Evolutionary conservation across 1,140 invertebrate genomes (phyloP).

Genomic region (Aphelinus certus): DNA sequence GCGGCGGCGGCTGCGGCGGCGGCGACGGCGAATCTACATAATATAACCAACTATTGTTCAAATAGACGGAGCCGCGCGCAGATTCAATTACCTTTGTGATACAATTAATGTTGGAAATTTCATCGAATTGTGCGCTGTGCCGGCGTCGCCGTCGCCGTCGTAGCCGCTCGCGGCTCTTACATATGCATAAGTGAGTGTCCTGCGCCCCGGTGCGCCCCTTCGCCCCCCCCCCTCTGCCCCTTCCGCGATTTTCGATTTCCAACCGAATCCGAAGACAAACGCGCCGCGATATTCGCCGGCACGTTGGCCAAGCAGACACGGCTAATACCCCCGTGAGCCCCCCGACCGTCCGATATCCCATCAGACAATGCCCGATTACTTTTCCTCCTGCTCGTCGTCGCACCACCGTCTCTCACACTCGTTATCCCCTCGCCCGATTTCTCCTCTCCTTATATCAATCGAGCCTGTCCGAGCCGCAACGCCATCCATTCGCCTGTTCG

Average conservation of each 20-base stretch:
- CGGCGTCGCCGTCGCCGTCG: background rate
- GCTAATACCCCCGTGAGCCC: too few relatives aligned
- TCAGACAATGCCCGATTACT: too few relatives aligned
- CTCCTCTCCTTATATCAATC: too few relatives aligned
- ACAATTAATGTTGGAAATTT: slow-evolving; percentile 69
- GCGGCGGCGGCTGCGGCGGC: slow-evolving; percentile 58
- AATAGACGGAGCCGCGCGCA: slow-evolving; percentile 64
- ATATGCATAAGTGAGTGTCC: slow-evolving; percentile 62
- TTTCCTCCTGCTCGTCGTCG: too few relatives aligned
- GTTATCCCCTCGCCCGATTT: too few relatives aligned
- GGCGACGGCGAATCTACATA: slow-evolving; percentile 66
- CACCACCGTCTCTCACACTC: too few relatives aligned
- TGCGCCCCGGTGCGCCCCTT: background rate
- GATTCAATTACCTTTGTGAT: slow-evolving; percentile 69
- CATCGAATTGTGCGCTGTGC: slow-evolving; percentile 64
- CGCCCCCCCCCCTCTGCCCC: too few relatives aligned
- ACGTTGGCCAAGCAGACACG: background rate
- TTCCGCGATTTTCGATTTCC: slow-evolving; percentile 45
- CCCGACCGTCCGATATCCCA: too few relatives aligned
- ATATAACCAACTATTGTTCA: slow-evolving; percentile 69
- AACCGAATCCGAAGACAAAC: slow-evolving; percentile 48
- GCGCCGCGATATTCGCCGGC: slow-evolving; percentile 39
- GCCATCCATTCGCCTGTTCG: too few relatives aligned
- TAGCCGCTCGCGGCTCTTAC: slow-evolving; percentile 56
- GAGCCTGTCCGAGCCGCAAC: too few relatives aligned